Conservation (phyloP, 1,140 invertebrate genomes). For the Akabosia matsudoensis region DNA sequence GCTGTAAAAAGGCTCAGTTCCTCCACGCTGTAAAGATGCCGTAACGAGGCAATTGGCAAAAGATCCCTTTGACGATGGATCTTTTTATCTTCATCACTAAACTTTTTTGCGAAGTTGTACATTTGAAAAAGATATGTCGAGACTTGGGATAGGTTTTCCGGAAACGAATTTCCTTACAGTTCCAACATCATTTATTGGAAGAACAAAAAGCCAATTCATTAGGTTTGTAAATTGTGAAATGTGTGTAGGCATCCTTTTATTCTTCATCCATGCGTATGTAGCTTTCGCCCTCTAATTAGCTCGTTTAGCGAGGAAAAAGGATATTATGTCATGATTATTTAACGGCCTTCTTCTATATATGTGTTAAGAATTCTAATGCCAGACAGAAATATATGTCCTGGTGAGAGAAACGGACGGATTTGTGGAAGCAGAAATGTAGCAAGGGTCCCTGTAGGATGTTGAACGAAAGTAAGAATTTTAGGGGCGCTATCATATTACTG, state of each 20-base stretch:
- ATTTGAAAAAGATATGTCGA: neutral
- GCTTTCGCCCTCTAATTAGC: neutral
- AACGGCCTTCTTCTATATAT: neutral
- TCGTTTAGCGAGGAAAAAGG: neutral
- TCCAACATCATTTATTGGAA: neutral
- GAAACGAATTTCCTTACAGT: neutral
- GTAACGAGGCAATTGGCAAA: too few species aligned
- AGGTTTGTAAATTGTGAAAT: neutral
- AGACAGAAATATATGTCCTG: neutral
- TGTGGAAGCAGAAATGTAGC: too few species aligned
- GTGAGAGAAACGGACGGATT: too few species aligned
- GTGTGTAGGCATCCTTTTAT: neutral
- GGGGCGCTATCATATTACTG: neutral
- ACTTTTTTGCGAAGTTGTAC: neutral
- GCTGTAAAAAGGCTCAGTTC: too few species aligned
- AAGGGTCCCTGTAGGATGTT: too few species aligned
- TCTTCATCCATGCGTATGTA: too few species aligned
- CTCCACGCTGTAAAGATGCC: too few species aligned
- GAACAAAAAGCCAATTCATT: neutral
- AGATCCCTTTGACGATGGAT: too few species aligned
- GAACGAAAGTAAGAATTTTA: neutral
- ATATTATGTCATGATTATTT: neutral
- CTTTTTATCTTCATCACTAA: neutral
- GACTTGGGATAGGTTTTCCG: neutral
- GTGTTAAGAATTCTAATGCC: neutral